Conservation (phyloP, 2,888 invertebrate species). For the Erpobdella octoculata region DNA sequence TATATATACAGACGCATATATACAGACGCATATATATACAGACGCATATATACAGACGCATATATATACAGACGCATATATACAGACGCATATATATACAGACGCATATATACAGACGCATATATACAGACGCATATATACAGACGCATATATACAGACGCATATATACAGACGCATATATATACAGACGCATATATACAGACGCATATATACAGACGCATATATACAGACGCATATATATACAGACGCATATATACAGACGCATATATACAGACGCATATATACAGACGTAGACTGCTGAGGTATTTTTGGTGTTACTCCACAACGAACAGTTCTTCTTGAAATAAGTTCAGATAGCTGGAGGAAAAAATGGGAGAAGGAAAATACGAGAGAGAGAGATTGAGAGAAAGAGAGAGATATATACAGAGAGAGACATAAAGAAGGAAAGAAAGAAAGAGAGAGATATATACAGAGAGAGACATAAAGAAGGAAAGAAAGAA, state of each 20-base stretch:
- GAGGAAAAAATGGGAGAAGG: background rate
- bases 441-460: too few species aligned
- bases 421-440: too few species aligned
- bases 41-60: background rate
- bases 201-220: background rate
- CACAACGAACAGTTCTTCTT: too few species aligned
- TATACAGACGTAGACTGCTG: too few species aligned
- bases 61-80: background rate
- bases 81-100: background rate
- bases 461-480: too few species aligned
- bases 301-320: too few species aligned
- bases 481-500: background rate
- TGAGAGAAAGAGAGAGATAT: too few species aligned
- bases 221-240: conserved; percentile 1
- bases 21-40: background rate
- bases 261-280: conserved; percentile 2
- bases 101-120: background rate
- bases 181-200: background rate
- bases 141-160: background rate
- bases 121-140: too few species aligned
- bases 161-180: background rate
- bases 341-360: too few species aligned
- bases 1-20: background rate
- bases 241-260: background rate
- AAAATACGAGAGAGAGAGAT: too few species aligned